Conservation (phyloP, 53 echinoderm and acorn worm genomes). For the Arbacia lixula region DNA sequence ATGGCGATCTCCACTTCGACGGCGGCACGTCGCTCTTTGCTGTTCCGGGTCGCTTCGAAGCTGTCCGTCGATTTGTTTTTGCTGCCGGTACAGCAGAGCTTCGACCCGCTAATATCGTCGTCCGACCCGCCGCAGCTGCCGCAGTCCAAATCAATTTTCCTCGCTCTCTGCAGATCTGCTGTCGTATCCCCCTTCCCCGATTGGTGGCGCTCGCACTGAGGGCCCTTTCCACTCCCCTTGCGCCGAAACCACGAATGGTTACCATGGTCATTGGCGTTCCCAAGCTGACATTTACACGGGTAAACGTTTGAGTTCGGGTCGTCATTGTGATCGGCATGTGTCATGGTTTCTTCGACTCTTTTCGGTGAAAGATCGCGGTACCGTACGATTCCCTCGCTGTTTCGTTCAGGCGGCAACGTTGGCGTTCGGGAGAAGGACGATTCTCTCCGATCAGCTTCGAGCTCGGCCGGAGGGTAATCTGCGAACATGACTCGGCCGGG, state of each 20-base stretch:
- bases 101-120: conserved; percentile 24
- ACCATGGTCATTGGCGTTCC: conserved; percentile 4
- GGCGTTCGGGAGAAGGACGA: conserved; percentile 10
- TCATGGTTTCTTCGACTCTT: background rate
- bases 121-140: conserved; percentile 9
- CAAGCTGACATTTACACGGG: too few relatives aligned
- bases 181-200: background rate
- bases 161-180: background rate
- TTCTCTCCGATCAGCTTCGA: background rate
- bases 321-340: background rate
- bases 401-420: conserved; percentile 19
- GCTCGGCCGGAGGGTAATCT: conserved; percentile 8
- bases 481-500: conserved; percentile 51
- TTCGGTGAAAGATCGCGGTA: conserved; percentile 9
- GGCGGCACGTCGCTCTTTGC: background rate
- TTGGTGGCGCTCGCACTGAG: too few relatives aligned
- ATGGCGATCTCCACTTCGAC: conserved; percentile 12
- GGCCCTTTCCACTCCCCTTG: background rate
- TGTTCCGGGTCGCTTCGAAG: background rate
- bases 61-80: background rate
- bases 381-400: conserved; percentile 21
- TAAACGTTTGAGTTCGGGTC: too few relatives aligned
- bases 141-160: background rate
- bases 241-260: background rate
- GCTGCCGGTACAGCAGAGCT: conserved; percentile 7